phyloP scores from a whole-genome alignment of 2,797 vertebrate species.

The Enteromius thamalakanensis region DNA sequence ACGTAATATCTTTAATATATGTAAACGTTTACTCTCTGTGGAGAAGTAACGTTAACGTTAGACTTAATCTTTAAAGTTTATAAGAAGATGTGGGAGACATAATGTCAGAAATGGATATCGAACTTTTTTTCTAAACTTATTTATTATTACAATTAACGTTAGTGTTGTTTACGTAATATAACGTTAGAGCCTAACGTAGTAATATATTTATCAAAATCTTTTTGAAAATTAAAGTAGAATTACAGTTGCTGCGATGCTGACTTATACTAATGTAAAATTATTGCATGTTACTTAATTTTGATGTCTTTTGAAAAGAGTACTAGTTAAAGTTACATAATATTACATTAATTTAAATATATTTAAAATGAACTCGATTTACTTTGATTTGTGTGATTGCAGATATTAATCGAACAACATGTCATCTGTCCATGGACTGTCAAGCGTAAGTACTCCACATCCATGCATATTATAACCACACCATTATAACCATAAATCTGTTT shows the following conservation, averaged over 20 bases:
- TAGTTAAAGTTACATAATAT: neutral
- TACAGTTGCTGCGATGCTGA: neutral
- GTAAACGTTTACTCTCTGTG: neutral
- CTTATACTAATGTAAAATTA: neutral
- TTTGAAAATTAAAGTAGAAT: neutral
- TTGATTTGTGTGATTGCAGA: constrained; percentile 16
- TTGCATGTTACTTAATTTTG: neutral
- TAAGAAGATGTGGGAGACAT: neutral
- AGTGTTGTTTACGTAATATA: neutral
- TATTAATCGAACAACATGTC: constrained; percentile 21
- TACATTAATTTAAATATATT: neutral
- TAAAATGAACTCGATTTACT: neutral
- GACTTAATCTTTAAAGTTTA: neutral
- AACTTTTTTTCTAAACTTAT: neutral
- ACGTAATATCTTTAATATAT: too few relatives aligned
- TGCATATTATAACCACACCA: neutral
- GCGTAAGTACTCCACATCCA: constrained; percentile 5
- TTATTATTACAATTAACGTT: too few relatives aligned
- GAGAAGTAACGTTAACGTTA: too few relatives aligned
- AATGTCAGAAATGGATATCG: neutral
- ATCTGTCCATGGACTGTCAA: constrained; percentile 5
- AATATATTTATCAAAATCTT: neutral
- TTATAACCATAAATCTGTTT: neutral
- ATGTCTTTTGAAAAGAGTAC: neutral
- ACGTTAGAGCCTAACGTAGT: too few relatives aligned